Evolutionary conservation across 2,888 invertebrate genomes (phyloP), one percentile per base, ranked within the genome.

Genomic region (Zaprionus bogoriensis): DNA sequence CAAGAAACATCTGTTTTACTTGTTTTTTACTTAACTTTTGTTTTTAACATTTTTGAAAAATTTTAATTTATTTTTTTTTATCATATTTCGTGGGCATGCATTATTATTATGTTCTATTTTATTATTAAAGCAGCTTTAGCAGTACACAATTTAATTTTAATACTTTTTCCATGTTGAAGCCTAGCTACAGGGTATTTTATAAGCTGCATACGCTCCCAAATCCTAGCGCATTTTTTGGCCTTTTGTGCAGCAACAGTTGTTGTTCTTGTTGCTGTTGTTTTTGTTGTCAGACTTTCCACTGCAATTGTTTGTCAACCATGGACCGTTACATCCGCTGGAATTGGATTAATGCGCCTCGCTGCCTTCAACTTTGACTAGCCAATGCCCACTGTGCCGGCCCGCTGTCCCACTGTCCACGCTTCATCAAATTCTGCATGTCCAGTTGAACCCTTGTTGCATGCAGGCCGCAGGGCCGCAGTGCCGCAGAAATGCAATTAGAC

Each of bases 291-390:
- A 67, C 61, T 60, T 82, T 61, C 62, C 65, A 78, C 76, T 82
- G 87, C 85, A 77, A 82, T 84, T 89, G 79, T 86, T 83, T 88
- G 88, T 80, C 86, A 87, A 87, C 86, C 87, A 82, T 86, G 86
- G 87, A 89, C 88, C 88, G 88, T 89, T 89, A 89, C 88, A 89
- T 89, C 88, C 88, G 88, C 65, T 80, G 77, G 64, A 83, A 84
- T 86, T 83, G 86, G 80, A 81, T 80, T 80, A 86, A 77, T 74
- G 63, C 68, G 73, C 67, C 77, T 75, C 72, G 74, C 50, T 74
- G 77, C 59, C 46, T 61, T 17, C 28, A 20, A 32, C 51, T 48
- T 44, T 41, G 6, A 51, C 28, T 25, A 4, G n/a, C 6, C 39
- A 30, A 32, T 54, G 36, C 22, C 36, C 57, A 44, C 41, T 48